Conservation (phyloP, 1,140 invertebrate species). For the Battus philenor region DNA sequence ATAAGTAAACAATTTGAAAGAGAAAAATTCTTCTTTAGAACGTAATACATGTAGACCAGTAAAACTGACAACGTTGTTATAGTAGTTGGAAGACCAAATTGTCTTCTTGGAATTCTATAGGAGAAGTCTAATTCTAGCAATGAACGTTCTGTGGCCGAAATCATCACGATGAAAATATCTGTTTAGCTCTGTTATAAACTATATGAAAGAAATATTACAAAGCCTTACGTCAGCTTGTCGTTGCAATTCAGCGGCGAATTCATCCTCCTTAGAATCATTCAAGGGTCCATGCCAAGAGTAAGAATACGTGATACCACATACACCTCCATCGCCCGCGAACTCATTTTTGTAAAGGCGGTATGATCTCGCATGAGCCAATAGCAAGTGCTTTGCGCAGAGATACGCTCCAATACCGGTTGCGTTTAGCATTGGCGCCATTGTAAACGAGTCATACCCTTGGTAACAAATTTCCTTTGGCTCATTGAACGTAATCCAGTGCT, state of each 20-base stretch:
- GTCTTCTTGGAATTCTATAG: too few species aligned
- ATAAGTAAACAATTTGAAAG: too few species aligned
- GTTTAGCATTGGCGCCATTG: constrained; percentile 43
- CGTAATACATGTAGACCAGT: too few species aligned
- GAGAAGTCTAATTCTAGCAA: too few species aligned
- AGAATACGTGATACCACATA: constrained; percentile 77
- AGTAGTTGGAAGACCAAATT: too few species aligned
- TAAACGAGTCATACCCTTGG: constrained; percentile 39
- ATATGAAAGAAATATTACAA: too few species aligned
- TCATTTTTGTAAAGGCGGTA: constrained; percentile 49
- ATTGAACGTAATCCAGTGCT: constrained; percentile 67
- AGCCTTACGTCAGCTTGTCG: constrained; percentile 55
- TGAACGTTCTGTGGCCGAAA: too few species aligned
- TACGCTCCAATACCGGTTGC: constrained; percentile 54
- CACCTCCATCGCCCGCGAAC: constrained; percentile 48
- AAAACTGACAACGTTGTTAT: too few species aligned
- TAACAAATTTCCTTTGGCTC: constrained; percentile 56
- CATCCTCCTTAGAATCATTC: constrained; percentile 59
- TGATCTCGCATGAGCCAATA: constrained; percentile 74
- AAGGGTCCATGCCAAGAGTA: constrained; percentile 74
- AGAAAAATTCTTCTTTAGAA: too few species aligned
- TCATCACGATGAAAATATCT: too few species aligned
- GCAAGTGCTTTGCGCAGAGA: constrained; percentile 63
- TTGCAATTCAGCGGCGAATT: constrained; percentile 64
- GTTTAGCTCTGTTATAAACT: too few species aligned